These are phyloP conservation scores for Steinernema feltiae DNA, from an alignment of 1,140 invertebrate species.

Conservation along the genomic window DNA sequence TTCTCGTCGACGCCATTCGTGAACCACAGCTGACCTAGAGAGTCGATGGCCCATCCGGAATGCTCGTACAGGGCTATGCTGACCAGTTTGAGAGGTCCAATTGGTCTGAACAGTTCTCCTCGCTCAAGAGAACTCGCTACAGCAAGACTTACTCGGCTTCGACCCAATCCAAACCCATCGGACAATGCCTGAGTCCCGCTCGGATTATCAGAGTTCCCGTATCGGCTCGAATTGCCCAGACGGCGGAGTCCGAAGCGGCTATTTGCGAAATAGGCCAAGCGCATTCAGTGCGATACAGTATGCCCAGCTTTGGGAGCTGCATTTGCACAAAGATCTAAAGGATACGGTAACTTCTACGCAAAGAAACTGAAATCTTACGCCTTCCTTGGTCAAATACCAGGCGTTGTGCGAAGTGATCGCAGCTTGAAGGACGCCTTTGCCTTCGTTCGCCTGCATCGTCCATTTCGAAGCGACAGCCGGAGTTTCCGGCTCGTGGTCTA, in stretches of 20 bases:
- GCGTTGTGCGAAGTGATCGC: slow-evolving; percentile 31
- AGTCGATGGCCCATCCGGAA: slow-evolving; percentile 35
- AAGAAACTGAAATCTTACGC: slow-evolving; percentile 17
- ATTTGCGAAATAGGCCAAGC: slow-evolving; percentile 26
- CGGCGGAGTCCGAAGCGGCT: slow-evolving; percentile 39
- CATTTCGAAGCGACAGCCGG: slow-evolving; percentile 24
- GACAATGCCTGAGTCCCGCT: slow-evolving; percentile 40
- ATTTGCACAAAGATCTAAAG: slow-evolving; percentile 44
- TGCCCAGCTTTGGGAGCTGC: slow-evolving; percentile 45
- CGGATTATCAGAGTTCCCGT: slow-evolving; percentile 40
- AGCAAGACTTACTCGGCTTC: slow-evolving; percentile 36
- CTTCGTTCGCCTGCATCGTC: slow-evolving; percentile 36
- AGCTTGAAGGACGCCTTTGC: slow-evolving; percentile 17
- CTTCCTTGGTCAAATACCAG: slow-evolving; percentile 42
- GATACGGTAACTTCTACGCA: background rate
- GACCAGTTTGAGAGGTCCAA: slow-evolving; percentile 36
- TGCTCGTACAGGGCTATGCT: slow-evolving; percentile 35
- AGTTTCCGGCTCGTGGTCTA: slow-evolving; percentile 20
- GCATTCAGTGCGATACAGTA: slow-evolving; percentile 40
- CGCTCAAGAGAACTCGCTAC: no score
- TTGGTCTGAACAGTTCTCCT: slow-evolving; percentile 23
- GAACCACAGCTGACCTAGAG: slow-evolving; percentile 38
- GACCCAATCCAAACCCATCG: slow-evolving; percentile 46
- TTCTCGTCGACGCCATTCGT: slow-evolving; percentile 38
- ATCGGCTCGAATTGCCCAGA: slow-evolving; percentile 31